Conservation (phyloP, 2,113 vertebrate species). For the Panurus biarmicus region DNA sequence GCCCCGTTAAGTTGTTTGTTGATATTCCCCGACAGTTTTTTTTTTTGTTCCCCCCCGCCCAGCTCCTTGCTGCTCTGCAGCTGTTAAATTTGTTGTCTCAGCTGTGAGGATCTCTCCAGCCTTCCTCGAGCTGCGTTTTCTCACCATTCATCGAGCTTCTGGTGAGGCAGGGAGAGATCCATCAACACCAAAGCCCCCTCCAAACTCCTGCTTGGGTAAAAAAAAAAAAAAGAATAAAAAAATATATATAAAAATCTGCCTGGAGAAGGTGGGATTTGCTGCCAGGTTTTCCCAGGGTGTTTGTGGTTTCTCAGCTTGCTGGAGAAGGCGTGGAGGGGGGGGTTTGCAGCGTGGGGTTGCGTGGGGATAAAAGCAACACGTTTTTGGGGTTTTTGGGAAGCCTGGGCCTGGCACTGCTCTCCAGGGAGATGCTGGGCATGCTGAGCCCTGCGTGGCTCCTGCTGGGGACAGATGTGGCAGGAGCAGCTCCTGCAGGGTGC, state of each 20-base stretch:
- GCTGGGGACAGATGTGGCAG: not conserved
- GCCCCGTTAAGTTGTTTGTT: conserved; percentile 32
- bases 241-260: not conserved
- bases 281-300: not conserved
- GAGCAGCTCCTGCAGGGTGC: not conserved
- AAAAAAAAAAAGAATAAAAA: too few relatives aligned
- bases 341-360: not conserved
- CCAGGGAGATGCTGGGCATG: not conserved
- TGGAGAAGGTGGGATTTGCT: not conserved
- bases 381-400: not conserved
- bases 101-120: conserved; percentile 42
- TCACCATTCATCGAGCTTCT: conserved; percentile 38
- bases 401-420: not conserved
- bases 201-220: not conserved
- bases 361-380: not conserved
- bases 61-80: conserved; percentile 40
- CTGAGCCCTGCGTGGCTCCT: not conserved
- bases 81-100: conserved; percentile 57
- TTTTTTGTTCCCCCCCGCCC: not conserved
- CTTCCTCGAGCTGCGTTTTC: conserved; percentile 36
- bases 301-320: conserved; percentile 25
- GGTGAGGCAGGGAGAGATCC: conserved; percentile 32
- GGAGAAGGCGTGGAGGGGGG: not conserved
- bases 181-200: conserved; percentile 40
- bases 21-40: conserved; percentile 42